Conservation (phyloP, 2,113 vertebrate species). For the Anser cygnoides region DNA sequence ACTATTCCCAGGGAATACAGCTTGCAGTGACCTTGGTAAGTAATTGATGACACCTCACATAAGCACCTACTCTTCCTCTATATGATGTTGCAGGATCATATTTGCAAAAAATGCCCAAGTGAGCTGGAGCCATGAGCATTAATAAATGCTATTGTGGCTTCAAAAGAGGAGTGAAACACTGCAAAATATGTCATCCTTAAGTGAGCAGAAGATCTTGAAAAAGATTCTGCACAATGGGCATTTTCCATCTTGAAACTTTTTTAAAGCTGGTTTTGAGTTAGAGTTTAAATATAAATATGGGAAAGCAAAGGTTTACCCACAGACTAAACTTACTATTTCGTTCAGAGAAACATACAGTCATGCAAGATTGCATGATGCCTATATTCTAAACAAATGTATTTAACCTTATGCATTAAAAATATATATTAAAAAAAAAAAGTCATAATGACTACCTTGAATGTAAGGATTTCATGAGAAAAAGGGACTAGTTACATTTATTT, state of each 20-base stretch:
- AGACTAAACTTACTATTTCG: neutral
- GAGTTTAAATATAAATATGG: neutral
- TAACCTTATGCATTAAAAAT: neutral
- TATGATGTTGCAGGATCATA: neutral
- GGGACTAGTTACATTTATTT: neutral
- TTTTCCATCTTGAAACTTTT: neutral
- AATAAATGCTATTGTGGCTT: neutral
- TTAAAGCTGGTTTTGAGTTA: neutral
- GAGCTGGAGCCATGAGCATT: neutral
- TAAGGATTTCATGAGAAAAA: neutral
- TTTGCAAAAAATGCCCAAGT: constrained; percentile 32
- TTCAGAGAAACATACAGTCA: neutral
- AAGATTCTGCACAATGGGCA: neutral
- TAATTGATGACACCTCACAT: neutral
- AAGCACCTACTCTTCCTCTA: neutral
- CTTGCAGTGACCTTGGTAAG: constrained; percentile 12
- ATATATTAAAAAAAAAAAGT: neutral
- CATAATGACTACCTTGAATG: neutral
- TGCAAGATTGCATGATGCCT: neutral
- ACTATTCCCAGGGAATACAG: neutral
- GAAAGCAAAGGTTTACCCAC: neutral
- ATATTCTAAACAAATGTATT: neutral
- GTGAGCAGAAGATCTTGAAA: neutral
- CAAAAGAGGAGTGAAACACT: neutral
- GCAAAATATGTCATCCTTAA: neutral